Base-by-base conservation (phyloP, 2,888 invertebrate species). In the Pollenia amentaria region DNA sequence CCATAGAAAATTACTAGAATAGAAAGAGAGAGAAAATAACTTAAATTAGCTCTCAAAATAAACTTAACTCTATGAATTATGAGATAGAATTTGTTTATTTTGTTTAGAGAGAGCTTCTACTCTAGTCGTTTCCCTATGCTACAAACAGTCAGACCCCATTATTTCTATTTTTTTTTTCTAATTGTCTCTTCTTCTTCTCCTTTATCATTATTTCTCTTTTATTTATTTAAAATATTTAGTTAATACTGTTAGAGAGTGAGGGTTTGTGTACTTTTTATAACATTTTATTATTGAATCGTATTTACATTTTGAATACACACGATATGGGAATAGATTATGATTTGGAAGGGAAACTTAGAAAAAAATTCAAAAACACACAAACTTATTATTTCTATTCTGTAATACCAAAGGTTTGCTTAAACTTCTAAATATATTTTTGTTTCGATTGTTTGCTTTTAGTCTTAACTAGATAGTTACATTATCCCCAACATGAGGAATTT, bases 111-210 rank as follows among this genome's bases (percentile, higher is more conserved):
- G 29, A 29, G 29, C 29, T 29, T 29, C 29, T 29, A 29, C 29
- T 29, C 29, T 29, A 29, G 29, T 29, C 29, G 29, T 29, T 29
- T 29, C 29, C 29, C 6, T 29, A 29, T 29, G 29, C 29, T 46
- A 60, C 69, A 16, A 67, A 16, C 18, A 57, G 42, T 16, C 72
- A 72, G 57, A 57, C 72, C 70, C 70, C 72, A 73, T 57, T 57
- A 12, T 12, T 46, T n/a, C 60, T 40, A n/a, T 60, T 79, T 38
- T 40, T 65, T 46, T 48, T 8, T 38, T 57, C 1, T 29, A 38
- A 29, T 42, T 46, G 38, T 53, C 42, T 21, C 16, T 14, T 21
- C 12, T 70, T n/a, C 29, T 16, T 29, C 64, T 40, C 16, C 16
- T 21, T 62, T 6, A 44, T 14, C 48, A 12, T 16, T 40, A n/a